Base-by-base conservation (phyloP, 1,140 invertebrate genomes). In the Drosophila rhopaloa region DNA sequence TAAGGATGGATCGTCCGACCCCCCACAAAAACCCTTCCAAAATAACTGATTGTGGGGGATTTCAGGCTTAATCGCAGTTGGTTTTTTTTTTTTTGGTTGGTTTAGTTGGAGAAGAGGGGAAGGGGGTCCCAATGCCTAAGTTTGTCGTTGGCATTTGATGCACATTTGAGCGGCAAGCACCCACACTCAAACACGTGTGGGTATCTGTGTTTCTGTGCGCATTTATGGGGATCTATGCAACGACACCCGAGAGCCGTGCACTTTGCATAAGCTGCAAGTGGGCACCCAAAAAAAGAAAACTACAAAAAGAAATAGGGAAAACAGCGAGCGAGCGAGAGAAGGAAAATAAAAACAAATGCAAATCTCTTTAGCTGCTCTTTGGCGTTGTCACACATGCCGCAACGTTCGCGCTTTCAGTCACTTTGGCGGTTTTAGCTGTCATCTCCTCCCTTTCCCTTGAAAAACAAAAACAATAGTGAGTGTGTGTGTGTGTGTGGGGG, bases 331-430 rank as follows among this genome's bases (percentile, higher is more conserved):
- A 24, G 59, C 6, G 4, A 9, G 9, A 8, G 10, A 29, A 46
- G 11, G 43, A 43, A 54, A 59, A 47, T 61, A 47, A 55, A 60
- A 62, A 83, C 71, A 63, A 73, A 70, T 83, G 83, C 72, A 80
- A 83, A 88, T 89, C 83, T 83, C 78, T 88, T 86, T 73, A 88
- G 84, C 76, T 62, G 82, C 83, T 82, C 65, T 77, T 81, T 77
- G 80, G 63, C 47, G 61, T 44, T 74, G 59, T 50, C 48, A 41
- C 72, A 79, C 56, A 85, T 79, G 78, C 70, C 61, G 29, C 75
- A 67, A 77, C 73, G 48, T 74, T 85, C 77, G 76, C 77, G 67
- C 74, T 77, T 79, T 74, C 79, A 82, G 83, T 88, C 83, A 86
- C 83, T 86, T 88, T 88, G 80, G 60, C 79, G 83, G 79, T 83